phyloP scores from a whole-genome alignment of 2,797 vertebrate species.

The Pipistrellus nathusii region DNA sequence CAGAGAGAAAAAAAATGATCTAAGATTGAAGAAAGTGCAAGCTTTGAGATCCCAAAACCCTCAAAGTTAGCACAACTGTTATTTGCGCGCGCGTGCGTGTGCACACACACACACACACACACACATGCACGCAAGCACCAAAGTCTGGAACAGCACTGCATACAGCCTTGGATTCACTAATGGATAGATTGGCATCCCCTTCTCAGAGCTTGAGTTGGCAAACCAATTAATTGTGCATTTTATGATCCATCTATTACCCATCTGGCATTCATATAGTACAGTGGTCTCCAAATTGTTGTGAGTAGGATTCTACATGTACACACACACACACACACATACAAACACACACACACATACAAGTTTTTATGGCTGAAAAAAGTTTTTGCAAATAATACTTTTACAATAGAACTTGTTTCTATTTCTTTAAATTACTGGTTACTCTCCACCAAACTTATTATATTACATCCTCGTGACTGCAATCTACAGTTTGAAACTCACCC shows the following conservation, averaged over 20 bases:
- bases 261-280: background rate
- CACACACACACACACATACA: background rate
- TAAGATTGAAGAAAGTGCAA: constrained; percentile 16
- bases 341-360: background rate
- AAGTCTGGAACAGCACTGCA: background rate
- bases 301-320: background rate
- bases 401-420: background rate
- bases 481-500: background rate
- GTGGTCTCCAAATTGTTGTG: background rate
- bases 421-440: constrained; percentile 4
- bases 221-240: constrained; percentile 27
- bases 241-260: constrained; percentile 24
- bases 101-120: background rate
- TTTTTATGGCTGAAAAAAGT: background rate
- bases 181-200: background rate
- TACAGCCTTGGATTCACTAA: background rate
- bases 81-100: background rate
- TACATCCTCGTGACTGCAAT: background rate
- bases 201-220: constrained; percentile 31
- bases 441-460: background rate
- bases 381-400: constrained; percentile 20
- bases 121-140: background rate
- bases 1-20: background rate
- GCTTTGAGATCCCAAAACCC: background rate
- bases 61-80: constrained; percentile 28